Conservation (phyloP, 2,888 invertebrate genomes). For the Oscheius sp. region DNA sequence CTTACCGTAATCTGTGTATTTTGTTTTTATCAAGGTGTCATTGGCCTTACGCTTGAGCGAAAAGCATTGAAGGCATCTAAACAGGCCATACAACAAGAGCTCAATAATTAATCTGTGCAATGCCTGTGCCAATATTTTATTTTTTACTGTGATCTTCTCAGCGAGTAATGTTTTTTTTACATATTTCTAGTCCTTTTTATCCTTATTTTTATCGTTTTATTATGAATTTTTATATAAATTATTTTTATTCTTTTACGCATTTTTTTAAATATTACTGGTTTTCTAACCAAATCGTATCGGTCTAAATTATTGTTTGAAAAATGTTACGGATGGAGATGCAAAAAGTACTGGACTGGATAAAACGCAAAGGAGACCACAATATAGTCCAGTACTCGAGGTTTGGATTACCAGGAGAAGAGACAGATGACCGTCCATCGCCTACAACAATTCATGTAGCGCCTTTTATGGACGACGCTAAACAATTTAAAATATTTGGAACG, state of each 20-base stretch:
- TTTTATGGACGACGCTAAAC: slow-evolving; percentile 63
- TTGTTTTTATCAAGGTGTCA: slow-evolving; percentile 70
- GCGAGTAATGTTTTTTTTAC: background rate
- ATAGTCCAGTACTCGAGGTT: slow-evolving; percentile 68
- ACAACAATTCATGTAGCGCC: slow-evolving; percentile 62
- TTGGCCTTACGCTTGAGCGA: slow-evolving; percentile 70
- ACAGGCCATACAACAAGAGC: slow-evolving; percentile 59
- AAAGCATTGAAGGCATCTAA: slow-evolving; percentile 72
- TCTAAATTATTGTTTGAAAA: background rate
- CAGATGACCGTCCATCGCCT: slow-evolving; percentile 67
- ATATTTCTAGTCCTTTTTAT: background rate
- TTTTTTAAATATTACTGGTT: background rate
- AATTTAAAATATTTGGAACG: slow-evolving; percentile 59
- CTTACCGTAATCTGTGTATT: slow-evolving; percentile 68
- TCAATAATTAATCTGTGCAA: slow-evolving; percentile 31
- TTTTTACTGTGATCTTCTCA: background rate
- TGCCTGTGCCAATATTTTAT: background rate
- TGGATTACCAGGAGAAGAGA: slow-evolving; percentile 70
- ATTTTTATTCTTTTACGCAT: background rate
- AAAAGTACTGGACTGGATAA: slow-evolving; percentile 55
- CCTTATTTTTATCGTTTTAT: slow-evolving; percentile 3
- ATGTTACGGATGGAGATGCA: slow-evolving; percentile 33
- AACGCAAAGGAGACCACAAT: slow-evolving; percentile 62
- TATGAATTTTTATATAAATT: background rate
- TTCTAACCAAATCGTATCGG: background rate